Percentiles rank a stretch among this genome's conserved stretches.
These are phyloP conservation scores for Drosophila bocki DNA, from an alignment of 1,140 invertebrate species.

Conservation along the genomic window DNA sequence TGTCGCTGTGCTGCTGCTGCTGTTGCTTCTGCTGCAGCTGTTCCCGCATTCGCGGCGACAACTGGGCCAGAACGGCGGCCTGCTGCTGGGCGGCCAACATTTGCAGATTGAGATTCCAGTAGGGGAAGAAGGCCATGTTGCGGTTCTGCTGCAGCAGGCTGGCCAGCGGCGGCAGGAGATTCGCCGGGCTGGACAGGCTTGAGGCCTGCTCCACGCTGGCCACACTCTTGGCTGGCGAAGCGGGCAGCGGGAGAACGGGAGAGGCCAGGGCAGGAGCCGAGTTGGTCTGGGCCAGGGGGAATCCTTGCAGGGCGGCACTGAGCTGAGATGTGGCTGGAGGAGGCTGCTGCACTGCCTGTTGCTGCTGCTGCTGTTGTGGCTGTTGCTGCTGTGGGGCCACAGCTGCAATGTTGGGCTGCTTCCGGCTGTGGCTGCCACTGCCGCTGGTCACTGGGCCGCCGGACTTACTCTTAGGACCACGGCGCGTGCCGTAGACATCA, in stretches of 20 bases:
- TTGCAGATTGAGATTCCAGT: slow-evolving; percentile 84
- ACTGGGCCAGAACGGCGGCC: slow-evolving; percentile 74
- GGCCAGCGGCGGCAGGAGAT: slow-evolving; percentile 73
- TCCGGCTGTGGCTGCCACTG: slow-evolving; percentile 32
- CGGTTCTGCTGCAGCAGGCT: slow-evolving; percentile 78
- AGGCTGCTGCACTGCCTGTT: slow-evolving; percentile 12
- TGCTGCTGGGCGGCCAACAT: slow-evolving; percentile 85
- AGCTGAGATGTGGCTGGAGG: slow-evolving; percentile 57
- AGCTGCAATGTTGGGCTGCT: slow-evolving; percentile 35
- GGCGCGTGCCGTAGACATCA: slow-evolving; percentile 94
- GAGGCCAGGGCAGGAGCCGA: slow-evolving; percentile 28
- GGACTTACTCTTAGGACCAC: slow-evolving; percentile 92
- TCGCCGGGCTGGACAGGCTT: slow-evolving; percentile 49
- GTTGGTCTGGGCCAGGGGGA: slow-evolving; percentile 45
- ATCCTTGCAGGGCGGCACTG: slow-evolving; percentile 67
- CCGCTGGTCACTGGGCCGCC: slow-evolving; percentile 14
- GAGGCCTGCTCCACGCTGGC: slow-evolving; percentile 50
- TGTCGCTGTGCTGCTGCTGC: slow-evolving; percentile 51
- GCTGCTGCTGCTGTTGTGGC: slow-evolving; percentile 31
- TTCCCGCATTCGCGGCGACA: slow-evolving; percentile 76
- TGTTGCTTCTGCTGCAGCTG: slow-evolving; percentile 69
- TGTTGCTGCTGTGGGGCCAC: slow-evolving; percentile 45
- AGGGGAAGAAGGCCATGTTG: slow-evolving; percentile 84
- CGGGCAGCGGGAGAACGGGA: slow-evolving; percentile 37
- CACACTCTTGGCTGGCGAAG: slow-evolving; percentile 70